phyloP scores from a whole-genome alignment of 2,113 vertebrate species.

The Sinocyclocheilus anshuiensis region DNA sequence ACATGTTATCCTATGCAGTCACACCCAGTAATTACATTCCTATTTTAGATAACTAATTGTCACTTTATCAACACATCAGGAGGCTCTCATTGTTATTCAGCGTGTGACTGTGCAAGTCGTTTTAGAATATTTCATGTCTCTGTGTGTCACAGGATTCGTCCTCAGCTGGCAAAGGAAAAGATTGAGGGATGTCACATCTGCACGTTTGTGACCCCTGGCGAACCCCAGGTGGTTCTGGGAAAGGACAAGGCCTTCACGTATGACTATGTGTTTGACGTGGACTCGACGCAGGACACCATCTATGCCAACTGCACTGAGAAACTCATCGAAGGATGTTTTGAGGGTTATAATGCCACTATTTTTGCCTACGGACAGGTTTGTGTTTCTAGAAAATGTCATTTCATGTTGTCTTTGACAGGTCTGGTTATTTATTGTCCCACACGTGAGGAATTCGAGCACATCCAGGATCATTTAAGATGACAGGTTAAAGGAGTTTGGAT shows the following conservation, averaged over 20 bases:
- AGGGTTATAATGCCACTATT: constrained; percentile 97
- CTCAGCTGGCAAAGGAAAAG: constrained; percentile 93
- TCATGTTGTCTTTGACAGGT: background rate
- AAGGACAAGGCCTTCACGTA: constrained; percentile 98
- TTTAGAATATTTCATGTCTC: background rate
- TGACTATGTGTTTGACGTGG: constrained; percentile 93
- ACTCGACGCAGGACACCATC: constrained; percentile 87
- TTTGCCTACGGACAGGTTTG: constrained; percentile 96
- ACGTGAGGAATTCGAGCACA: background rate
- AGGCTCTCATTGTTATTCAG: constrained; percentile 5
- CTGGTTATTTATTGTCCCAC: background rate
- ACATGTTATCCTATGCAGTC: background rate
- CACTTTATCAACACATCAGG: background rate
- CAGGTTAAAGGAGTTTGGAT: background rate
- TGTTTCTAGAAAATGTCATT: background rate
- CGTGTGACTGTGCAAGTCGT: background rate
- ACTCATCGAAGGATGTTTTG: constrained; percentile 95
- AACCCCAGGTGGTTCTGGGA: constrained; percentile 94
- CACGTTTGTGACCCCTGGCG: constrained; percentile 90
- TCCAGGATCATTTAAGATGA: background rate
- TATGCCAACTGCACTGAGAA: constrained; percentile 89
- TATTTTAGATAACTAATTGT: background rate
- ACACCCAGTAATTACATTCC: background rate
- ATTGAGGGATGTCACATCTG: constrained; percentile 99
- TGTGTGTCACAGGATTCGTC: constrained; percentile 83